Percentiles rank a stretch among this genome's conserved stretches.
Conservation (phyloP, 2,888 invertebrate genomes). For the Xestoiulus laeticollis region DNA sequence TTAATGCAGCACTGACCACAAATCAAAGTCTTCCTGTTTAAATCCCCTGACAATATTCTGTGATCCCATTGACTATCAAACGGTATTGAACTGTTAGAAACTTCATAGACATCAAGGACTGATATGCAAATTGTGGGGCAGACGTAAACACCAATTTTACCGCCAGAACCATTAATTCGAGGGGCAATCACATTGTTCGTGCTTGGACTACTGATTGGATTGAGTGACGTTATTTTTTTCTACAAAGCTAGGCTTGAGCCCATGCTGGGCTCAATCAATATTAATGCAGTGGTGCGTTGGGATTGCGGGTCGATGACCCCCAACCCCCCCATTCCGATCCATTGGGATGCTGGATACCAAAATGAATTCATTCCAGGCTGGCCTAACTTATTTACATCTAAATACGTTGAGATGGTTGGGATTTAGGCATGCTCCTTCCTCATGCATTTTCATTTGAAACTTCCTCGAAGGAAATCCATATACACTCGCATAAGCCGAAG, state of each 20-base stretch:
- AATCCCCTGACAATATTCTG: not conserved
- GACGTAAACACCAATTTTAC: not conserved
- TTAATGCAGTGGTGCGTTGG: not conserved
- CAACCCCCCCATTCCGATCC: no score
- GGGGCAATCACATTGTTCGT: conserved; percentile 18
- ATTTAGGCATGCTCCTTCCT: not conserved
- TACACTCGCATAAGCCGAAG: not conserved
- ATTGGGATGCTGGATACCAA: not conserved
- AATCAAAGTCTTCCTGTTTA: no score
- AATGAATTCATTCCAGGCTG: not conserved
- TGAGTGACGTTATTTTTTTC: not conserved
- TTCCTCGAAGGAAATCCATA: not conserved
- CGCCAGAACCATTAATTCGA: not conserved
- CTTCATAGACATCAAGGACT: not conserved
- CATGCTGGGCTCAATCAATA: not conserved
- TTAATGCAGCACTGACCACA: no score
- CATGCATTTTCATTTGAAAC: not conserved
- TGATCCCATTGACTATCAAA: not conserved
- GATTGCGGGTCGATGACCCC: conserved; percentile 6
- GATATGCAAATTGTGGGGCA: not conserved
- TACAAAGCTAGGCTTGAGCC: not conserved
- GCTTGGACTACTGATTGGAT: not conserved
- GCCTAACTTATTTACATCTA: not conserved
- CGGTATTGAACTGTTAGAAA: not conserved
- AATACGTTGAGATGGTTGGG: not conserved